Percentiles rank a stretch among this genome's conserved stretches.
These are phyloP conservation scores for Sprattus sprattus DNA, from an alignment of 2,113 vertebrate species.

Conservation along the genomic window DNA sequence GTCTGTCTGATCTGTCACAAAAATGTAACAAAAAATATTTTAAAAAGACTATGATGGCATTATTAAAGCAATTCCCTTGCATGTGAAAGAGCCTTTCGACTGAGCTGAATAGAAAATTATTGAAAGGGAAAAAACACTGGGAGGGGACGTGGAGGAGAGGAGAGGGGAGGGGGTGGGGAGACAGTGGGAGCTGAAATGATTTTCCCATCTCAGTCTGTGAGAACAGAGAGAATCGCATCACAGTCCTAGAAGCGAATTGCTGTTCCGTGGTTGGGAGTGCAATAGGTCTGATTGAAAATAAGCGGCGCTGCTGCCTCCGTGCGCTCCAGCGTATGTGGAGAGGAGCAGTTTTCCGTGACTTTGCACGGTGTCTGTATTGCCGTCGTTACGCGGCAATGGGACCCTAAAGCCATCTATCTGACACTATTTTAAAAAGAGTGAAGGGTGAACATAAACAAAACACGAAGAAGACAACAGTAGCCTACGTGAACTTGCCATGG, in stretches of 20 bases:
- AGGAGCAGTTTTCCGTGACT: constrained; percentile 14
- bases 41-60: not conserved
- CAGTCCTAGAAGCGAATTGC: constrained; percentile 47
- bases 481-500: constrained; percentile 60
- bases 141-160: constrained; percentile 8
- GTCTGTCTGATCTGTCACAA: not conserved
- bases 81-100: constrained; percentile 25
- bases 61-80: not conserved
- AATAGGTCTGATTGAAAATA: constrained; percentile 42
- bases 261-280: constrained; percentile 42
- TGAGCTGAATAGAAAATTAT: constrained; percentile 59
- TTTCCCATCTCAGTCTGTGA: constrained; percentile 50
- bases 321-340: constrained; percentile 29
- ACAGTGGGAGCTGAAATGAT: constrained; percentile 50
- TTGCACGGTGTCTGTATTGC: constrained; percentile 28
- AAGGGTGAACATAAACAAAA: constrained; percentile 36
- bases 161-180: constrained; percentile 39
- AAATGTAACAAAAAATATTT: not conserved
- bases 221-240: constrained; percentile 57
- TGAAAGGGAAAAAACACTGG: constrained; percentile 53
- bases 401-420: constrained; percentile 47
- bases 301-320: constrained; percentile 40
- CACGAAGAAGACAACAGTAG: constrained; percentile 34
- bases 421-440: constrained; percentile 41
- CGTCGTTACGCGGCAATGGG: constrained; percentile 55